phyloP scores from a whole-genome alignment of 2,113 vertebrate species.

The Microcebus lehilahytsara region DNA sequence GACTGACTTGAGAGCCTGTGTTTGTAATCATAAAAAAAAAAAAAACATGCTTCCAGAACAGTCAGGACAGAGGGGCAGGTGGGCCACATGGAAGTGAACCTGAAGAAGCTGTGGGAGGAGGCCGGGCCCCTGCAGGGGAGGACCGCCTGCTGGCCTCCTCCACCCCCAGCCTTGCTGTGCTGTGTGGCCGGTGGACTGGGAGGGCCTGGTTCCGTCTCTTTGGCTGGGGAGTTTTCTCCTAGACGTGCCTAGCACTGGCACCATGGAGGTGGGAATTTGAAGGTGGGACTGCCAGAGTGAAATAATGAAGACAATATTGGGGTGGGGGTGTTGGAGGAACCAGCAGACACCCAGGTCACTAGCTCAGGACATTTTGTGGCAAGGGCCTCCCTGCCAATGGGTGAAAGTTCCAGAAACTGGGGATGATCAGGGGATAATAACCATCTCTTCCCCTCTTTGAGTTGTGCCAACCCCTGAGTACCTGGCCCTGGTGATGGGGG shows the following conservation, averaged over 20 bases:
- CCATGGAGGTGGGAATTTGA: background rate
- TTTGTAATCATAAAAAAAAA: background rate
- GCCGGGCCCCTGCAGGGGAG: background rate
- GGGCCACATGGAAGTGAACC: background rate
- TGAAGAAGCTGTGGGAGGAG: background rate
- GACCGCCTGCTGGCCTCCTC: background rate
- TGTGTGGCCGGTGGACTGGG: background rate
- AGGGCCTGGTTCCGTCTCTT: background rate
- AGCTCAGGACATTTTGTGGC: background rate
- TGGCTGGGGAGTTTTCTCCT: background rate
- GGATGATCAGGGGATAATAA: background rate
- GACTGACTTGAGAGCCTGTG: background rate
- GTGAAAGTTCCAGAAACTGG: background rate
- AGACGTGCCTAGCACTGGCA: background rate
- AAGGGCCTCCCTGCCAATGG: background rate
- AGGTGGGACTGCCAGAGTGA: background rate
- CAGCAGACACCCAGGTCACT: background rate
- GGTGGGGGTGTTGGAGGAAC: background rate
- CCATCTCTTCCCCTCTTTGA: background rate
- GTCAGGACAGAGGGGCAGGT: background rate
- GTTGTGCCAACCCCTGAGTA: background rate
- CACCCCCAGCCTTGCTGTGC: background rate
- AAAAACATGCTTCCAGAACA: background rate
- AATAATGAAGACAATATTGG: background rate
- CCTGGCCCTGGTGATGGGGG: background rate